phyloP scores from a whole-genome alignment of 2,113 vertebrate genomes.

The Pteropus alecto region DNA sequence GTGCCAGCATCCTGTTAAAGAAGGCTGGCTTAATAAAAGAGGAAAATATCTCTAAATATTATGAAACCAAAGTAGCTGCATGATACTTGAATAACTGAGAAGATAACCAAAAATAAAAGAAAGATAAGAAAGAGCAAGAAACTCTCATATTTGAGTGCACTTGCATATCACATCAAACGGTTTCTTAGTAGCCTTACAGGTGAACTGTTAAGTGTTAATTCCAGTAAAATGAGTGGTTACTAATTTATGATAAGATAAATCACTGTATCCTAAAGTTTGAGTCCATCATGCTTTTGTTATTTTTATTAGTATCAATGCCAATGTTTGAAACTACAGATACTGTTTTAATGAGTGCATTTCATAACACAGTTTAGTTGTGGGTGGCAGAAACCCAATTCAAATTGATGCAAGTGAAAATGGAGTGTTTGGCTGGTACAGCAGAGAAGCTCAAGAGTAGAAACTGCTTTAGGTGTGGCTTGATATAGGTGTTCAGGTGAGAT shows the following conservation, averaged over 20 bases:
- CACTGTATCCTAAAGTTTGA: background rate
- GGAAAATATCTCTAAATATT: background rate
- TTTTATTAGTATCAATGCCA: background rate
- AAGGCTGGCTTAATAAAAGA: background rate
- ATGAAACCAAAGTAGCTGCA: background rate
- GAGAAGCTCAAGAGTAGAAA: background rate
- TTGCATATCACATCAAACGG: background rate
- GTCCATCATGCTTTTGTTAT: background rate
- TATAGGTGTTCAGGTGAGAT: background rate
- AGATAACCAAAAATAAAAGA: background rate
- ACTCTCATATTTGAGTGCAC: background rate
- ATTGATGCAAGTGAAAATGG: background rate
- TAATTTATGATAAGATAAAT: background rate
- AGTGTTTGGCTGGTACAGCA: background rate
- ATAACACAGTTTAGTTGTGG: background rate
- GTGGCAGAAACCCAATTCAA: background rate
- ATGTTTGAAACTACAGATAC: background rate
- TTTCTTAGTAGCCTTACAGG: background rate
- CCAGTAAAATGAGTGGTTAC: background rate
- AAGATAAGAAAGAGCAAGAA: background rate
- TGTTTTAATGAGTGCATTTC: background rate
- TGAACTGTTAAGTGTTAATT: background rate
- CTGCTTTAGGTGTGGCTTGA: background rate
- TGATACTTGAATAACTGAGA: background rate
- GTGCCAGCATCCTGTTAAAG: background rate